phyloP scores from a whole-genome alignment of 2,797 vertebrate genomes.

The Eospalax fontanierii region DNA sequence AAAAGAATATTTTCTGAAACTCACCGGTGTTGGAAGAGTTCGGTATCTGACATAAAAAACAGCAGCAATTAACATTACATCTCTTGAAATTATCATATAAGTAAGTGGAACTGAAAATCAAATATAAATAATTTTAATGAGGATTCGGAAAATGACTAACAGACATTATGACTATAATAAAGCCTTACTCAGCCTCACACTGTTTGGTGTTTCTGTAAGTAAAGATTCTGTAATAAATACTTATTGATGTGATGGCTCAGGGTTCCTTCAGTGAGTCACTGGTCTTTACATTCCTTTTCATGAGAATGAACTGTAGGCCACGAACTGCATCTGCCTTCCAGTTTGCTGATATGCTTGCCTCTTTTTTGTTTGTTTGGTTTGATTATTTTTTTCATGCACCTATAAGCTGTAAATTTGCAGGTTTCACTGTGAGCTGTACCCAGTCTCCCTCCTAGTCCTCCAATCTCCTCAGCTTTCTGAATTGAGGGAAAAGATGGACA shows the following conservation, averaged over 20 bases:
- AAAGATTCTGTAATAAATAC: slow-evolving; percentile 14
- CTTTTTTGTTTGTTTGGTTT: background rate
- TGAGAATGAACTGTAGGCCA: background rate
- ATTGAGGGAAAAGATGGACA: background rate
- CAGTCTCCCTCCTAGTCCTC: too few relatives aligned
- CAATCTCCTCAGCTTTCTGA: slow-evolving; percentile 15
- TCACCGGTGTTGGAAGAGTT: slow-evolving; percentile 98
- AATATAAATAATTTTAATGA: slow-evolving; percentile 73
- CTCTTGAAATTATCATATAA: slow-evolving; percentile 95
- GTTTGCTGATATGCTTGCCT: background rate
- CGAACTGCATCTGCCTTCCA: background rate
- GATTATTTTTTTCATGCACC: background rate
- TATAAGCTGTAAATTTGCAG: background rate
- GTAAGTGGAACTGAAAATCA: slow-evolving; percentile 94
- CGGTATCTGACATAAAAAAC: slow-evolving; percentile 98
- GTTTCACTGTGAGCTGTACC: background rate
- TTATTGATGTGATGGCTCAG: background rate
- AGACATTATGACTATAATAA: slow-evolving; percentile 32
- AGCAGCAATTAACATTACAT: slow-evolving; percentile 95
- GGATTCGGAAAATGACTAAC: slow-evolving; percentile 47
- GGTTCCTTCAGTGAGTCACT: background rate
- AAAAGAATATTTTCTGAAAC: slow-evolving; percentile 80
- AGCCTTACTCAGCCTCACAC: slow-evolving; percentile 40
- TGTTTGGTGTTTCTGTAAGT: background rate
- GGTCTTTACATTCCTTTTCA: background rate